Percentiles rank a stretch among this genome's conserved stretches.
Evolutionary conservation across 1,140 invertebrate genomes (phyloP).

Genomic region (Condylostylus longicornis): DNA sequence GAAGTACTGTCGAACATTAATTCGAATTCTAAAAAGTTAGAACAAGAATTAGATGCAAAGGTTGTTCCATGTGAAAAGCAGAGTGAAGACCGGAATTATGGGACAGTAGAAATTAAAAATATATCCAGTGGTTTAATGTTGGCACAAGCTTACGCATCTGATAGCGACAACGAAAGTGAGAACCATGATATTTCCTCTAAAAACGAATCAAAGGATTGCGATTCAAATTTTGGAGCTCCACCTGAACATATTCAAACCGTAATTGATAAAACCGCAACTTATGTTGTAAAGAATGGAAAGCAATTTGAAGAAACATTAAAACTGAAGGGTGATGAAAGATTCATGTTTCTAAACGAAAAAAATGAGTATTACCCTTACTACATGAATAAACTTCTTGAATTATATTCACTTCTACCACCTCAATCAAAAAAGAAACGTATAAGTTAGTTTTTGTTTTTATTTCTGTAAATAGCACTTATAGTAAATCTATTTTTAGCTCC

Average conservation of each 20-base stretch:
- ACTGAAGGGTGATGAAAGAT: slow-evolving; percentile 71
- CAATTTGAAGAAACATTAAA: slow-evolving; percentile 82
- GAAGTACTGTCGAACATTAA: slow-evolving; percentile 12
- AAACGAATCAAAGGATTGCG: slow-evolving; percentile 22
- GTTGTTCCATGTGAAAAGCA: slow-evolving; percentile 4
- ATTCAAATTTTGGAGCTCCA: slow-evolving; percentile 42
- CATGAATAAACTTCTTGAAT: slow-evolving; percentile 37
- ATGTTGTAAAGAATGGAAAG: slow-evolving; percentile 84
- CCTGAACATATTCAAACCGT: slow-evolving; percentile 69
- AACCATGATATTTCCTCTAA: slow-evolving; percentile 31
- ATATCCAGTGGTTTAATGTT: slow-evolving; percentile 38
- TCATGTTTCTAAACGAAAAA: slow-evolving; percentile 58
- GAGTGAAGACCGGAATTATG: slow-evolving; percentile 6
- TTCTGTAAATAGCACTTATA: background rate
- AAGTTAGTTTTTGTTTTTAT: background rate
- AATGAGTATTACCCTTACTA: slow-evolving; percentile 69
- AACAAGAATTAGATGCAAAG: slow-evolving; percentile 5
- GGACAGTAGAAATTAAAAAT: slow-evolving; percentile 22
- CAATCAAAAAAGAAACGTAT: background rate
- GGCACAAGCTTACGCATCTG: slow-evolving; percentile 41
- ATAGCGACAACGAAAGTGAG: slow-evolving; percentile 34
- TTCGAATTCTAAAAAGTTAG: slow-evolving; percentile 1
- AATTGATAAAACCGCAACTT: slow-evolving; percentile 90
- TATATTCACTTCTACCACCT: slow-evolving; percentile 7
- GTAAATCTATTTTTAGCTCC: slow-evolving; percentile 34